Percentiles rank a stretch among this genome's conserved stretches.
Conservation (phyloP, 1,140 invertebrate species). For the Papilio glaucus region DNA sequence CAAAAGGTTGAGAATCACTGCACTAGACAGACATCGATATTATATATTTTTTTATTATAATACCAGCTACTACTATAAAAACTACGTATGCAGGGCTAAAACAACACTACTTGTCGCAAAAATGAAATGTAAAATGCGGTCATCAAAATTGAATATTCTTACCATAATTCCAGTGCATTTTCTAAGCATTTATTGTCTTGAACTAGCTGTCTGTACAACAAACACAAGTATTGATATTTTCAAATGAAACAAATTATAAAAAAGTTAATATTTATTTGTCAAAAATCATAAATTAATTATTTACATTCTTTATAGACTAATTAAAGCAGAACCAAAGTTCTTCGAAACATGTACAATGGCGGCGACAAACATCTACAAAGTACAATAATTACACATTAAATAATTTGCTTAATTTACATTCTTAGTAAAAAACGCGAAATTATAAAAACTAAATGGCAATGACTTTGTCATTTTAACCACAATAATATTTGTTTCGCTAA, state of each 20-base stretch:
- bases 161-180: too few species aligned
- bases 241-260: constrained; percentile 51
- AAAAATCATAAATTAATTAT: constrained; percentile 74
- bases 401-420: constrained; percentile 22
- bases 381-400: constrained; percentile 46
- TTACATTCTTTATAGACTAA: constrained; percentile 70
- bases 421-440: constrained; percentile 31
- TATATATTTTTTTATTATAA: too few species aligned
- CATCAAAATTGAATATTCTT: too few species aligned
- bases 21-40: too few species aligned
- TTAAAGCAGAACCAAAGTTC: constrained; percentile 80
- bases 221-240: too few species aligned
- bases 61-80: too few species aligned
- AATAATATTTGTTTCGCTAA: constrained; percentile 37
- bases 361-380: constrained; percentile 41
- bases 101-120: too few species aligned
- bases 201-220: too few species aligned
- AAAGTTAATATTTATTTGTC: constrained; percentile 74
- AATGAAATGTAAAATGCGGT: too few species aligned
- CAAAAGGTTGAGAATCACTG: too few species aligned
- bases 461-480: constrained; percentile 38
- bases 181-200: too few species aligned
- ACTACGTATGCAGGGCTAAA: too few species aligned
- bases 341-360: constrained; percentile 56
- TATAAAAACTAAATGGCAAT: constrained; percentile 33